Conservation (phyloP, 2,797 vertebrate species). For the Sebastes itinus region DNA sequence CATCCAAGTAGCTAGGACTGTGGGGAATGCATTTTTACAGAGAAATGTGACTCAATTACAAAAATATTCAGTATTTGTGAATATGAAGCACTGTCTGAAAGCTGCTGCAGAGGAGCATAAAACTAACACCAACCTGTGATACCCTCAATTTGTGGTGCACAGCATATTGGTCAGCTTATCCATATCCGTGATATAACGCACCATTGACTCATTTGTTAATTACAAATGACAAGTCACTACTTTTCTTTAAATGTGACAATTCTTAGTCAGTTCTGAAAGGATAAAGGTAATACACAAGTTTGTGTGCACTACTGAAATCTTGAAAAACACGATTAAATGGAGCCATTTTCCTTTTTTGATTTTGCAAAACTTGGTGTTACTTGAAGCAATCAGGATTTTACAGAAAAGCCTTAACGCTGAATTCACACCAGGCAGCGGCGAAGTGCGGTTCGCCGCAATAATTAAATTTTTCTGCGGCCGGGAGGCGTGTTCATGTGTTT, state of each 20-base stretch:
- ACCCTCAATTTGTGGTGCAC: background rate
- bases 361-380: background rate
- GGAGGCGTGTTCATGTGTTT: no score
- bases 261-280: background rate
- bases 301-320: background rate
- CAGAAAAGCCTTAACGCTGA: background rate
- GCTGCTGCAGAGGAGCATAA: constrained; percentile 5
- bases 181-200: background rate
- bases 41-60: constrained; percentile 11
- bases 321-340: background rate
- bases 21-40: constrained; percentile 36
- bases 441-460: no score
- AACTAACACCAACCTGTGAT: background rate
- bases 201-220: background rate
- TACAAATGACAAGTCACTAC: background rate
- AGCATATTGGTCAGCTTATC: background rate
- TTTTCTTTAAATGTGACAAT: background rate
- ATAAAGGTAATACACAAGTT: background rate
- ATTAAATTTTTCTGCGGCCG: no score
- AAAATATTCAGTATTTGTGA: constrained; percentile 33
- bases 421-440: no score
- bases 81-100: background rate
- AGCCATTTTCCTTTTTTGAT: background rate
- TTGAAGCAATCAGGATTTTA: background rate
- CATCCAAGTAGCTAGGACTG: background rate